These are phyloP conservation scores for Diaphora mendica DNA, from an alignment of 2,888 invertebrate genomes.

Conservation along the genomic window DNA sequence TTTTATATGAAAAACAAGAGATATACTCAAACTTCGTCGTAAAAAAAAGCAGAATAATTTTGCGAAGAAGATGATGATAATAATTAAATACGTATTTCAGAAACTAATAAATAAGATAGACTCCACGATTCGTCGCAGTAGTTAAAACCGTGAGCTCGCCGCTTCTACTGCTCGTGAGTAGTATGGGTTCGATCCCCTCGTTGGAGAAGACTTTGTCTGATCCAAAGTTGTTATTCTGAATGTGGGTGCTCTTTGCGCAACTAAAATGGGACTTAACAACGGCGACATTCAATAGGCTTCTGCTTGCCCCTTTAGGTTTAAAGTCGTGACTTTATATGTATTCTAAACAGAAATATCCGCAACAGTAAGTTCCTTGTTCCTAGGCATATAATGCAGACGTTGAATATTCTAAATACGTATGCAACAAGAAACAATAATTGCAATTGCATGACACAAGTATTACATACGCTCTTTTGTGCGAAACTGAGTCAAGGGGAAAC, in stretches of 20 bases:
- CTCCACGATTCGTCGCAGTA: too few relatives aligned
- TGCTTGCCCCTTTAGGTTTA: neutral
- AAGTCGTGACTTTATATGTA: neutral
- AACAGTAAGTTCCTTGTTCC: conserved; percentile 10
- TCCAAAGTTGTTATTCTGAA: too few relatives aligned
- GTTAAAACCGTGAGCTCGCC: too few relatives aligned
- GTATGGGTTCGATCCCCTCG: too few relatives aligned
- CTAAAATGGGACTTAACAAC: neutral
- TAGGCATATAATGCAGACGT: conserved; percentile 1
- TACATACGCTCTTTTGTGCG: conserved; percentile 8
- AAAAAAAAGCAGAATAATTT: too few relatives aligned
- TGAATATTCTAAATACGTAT: conserved; percentile 24
- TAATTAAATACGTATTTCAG: too few relatives aligned
- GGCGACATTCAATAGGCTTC: neutral
- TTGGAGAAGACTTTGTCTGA: too few relatives aligned
- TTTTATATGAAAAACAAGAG: neutral
- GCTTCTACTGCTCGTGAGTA: too few relatives aligned
- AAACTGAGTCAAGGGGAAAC: conserved; percentile 12
- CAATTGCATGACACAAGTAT: conserved; percentile 20
- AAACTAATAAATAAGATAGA: too few relatives aligned
- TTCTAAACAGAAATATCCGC: neutral
- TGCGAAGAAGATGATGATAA: too few relatives aligned
- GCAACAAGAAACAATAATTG: conserved; percentile 10
- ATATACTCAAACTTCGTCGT: neutral
- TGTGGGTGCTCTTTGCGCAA: too few relatives aligned